Conservation (phyloP, 2,888 invertebrate genomes). For the Drosophila setosimentum region DNA sequence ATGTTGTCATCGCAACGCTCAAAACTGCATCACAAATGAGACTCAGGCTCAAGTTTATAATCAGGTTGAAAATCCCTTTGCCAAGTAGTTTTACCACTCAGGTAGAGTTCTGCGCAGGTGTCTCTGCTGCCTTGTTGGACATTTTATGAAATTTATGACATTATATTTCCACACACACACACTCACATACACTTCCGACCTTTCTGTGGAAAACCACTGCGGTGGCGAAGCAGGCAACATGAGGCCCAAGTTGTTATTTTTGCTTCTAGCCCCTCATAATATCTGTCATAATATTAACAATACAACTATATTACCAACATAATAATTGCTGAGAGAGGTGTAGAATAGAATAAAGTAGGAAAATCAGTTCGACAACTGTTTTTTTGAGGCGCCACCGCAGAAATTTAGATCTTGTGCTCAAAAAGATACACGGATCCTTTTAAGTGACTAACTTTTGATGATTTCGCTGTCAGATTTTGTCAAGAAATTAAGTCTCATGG, state of each 20-base stretch:
- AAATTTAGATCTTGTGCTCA: not conserved
- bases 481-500: too few species aligned
- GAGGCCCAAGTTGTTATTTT: conserved; percentile 2
- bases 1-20: conserved; percentile 49
- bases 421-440: too few species aligned
- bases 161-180: conserved; percentile 32
- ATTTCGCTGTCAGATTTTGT: not conserved
- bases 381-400: conserved; percentile 12
- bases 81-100: conserved; percentile 15
- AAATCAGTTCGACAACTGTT: not conserved
- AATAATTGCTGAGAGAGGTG: not conserved
- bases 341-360: not conserved
- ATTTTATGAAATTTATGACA: conserved; percentile 75
- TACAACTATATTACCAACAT: conserved; percentile 42
- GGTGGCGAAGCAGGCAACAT: conserved; percentile 48
- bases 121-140: conserved; percentile 32
- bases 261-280: conserved; percentile 19
- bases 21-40: conserved; percentile 54
- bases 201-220: conserved; percentile 52
- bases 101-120: conserved; percentile 49
- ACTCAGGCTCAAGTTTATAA: conserved; percentile 25
- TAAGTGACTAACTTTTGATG: not conserved
- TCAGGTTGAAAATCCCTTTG: conserved; percentile 19
- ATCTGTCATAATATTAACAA: conserved; percentile 67
- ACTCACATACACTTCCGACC: conserved; percentile 15